Evolutionary conservation across 2,888 invertebrate genomes (phyloP), one percentile per base, ranked within the genome.

Genomic region (Lottia scabra): DNA sequence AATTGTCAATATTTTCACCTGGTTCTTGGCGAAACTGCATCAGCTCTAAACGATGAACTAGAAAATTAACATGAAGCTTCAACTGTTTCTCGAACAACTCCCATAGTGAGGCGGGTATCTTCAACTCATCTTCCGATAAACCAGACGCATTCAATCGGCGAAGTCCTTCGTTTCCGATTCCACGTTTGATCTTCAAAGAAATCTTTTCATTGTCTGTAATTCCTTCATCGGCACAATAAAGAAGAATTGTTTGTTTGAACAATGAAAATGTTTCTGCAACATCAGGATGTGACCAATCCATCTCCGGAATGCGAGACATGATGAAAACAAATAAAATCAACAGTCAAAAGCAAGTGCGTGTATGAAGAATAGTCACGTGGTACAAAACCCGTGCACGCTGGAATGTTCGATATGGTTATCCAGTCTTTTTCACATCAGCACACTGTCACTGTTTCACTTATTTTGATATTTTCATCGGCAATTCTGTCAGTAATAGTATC

Each of bases 1-100:
- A 72, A 16, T 76, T 63, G 56, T 75, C 75, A 12, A 76, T 56
- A n/a, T 44, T 26, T 30, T 76, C 71, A 2, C 68, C 65, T 16
- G 27, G 26, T 38, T 63, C 67, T 43, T 77, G 71, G 15, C 71
- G 26, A 23, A 19, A 74, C 27, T 68, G 44, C 68, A 65, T 68
- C 30, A 76, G 63, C 15, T 77, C 63, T 23, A 74, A 45, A 38
- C 68, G 46, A 45, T 73, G 46, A 8, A 75, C 72, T 27, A 67
- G 26, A 63, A 75, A 73, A 45, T 78, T 71, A 13, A 70, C 65
- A 15, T 45, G 16, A 16, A 62, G 26, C 23, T 68, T 70, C 15
- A 74, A 23, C 44, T 75, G 70, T 16, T 62, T 63, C 45, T 70
- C 56, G 56, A 75, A 70, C n/a, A 23, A 63, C 16, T 64, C 63